A percentile compares a stretch with the other conserved stretches of the same genome.
Evolutionary conservation across 2,113 vertebrate species (phyloP).

Genomic region (human (Homo sapiens)): DNA sequence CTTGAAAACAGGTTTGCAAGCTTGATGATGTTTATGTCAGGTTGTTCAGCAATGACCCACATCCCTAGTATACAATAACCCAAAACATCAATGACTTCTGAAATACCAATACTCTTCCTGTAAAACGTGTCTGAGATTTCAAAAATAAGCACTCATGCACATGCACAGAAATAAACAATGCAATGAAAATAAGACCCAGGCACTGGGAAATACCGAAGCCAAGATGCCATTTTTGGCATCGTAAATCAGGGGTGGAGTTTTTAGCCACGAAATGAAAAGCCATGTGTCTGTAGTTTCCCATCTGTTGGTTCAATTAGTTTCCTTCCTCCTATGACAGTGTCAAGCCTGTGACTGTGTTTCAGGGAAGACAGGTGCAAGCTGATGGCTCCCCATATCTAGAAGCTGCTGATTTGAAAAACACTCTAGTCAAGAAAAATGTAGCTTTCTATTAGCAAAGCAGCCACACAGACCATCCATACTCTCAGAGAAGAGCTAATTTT

Average conservation of each 20-base stretch:
- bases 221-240: not conserved
- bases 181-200: not conserved
- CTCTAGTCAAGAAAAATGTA: not conserved
- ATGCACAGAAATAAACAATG: constrained; percentile 29
- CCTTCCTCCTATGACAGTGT: not conserved
- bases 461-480: not conserved
- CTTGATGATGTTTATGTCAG: not conserved
- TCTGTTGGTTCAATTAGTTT: not conserved
- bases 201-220: not conserved
- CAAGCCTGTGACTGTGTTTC: not conserved
- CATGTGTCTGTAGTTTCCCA: not conserved
- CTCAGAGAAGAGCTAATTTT: constrained; percentile 1
- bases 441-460: not conserved
- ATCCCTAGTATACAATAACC: not conserved
- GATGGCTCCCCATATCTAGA: not conserved
- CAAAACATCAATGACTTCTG: constrained; percentile 65
- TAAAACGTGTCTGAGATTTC: constrained; percentile 67
- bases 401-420: not conserved
- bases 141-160: constrained; percentile 52
- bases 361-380: not conserved
- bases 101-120: constrained; percentile 52
- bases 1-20: constrained; percentile 65
- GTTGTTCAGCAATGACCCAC: constrained; percentile 57
- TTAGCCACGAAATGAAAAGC: not conserved
- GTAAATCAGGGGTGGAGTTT: not conserved